Evolutionary conservation across 1,140 invertebrate genomes (phyloP), one percentile per base, ranked within the genome.

Genomic region (Dendrolimus kikuchii): DNA sequence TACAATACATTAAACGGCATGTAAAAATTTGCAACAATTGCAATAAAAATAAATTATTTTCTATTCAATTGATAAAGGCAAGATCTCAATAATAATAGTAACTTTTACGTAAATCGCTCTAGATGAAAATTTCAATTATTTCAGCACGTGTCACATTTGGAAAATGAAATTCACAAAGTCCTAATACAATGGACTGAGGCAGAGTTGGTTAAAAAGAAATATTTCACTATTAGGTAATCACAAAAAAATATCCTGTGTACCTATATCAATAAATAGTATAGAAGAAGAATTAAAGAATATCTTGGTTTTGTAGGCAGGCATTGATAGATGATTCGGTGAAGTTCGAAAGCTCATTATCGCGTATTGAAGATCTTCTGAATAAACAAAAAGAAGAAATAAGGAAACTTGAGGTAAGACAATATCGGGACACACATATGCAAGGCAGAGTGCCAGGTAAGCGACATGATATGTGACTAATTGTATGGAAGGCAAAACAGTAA

Each of bases 121-220:
- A 23, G 23, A 47, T 47, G 23, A 6, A 6, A 37, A 5, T 37
- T 40, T 50, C 46, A 46, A 49, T 38, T 5, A 41, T 40, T 66
- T 67, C 71, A 94, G 93, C 88, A 91, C 57, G 90, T 93, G 4
- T 90, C 91, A 4, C 90, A 90, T 56, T 78, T 95, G 55, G 93
- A 94, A 77, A 95, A 94, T 79, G 90, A 91, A 68, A 93, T 93
- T 43, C 93, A 95, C 68, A 90, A 91, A 58, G 90, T 93, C 4
- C 90, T 93, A 49, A 91, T 95, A 40, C 93, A 94, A 83, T 92
- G 92, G 86, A 92, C 93, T 77, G 93, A 95, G 80, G 93, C 93
- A 2, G 92, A 94, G 64, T 90, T 94, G 54, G 89, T 95, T 2
- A 90, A 91, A 55, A 93, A 93, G 74, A 95, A 94, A 69, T 95